Evolutionary conservation across 2,888 invertebrate genomes (phyloP).

Genomic region (Ptychoptera albimana): DNA sequence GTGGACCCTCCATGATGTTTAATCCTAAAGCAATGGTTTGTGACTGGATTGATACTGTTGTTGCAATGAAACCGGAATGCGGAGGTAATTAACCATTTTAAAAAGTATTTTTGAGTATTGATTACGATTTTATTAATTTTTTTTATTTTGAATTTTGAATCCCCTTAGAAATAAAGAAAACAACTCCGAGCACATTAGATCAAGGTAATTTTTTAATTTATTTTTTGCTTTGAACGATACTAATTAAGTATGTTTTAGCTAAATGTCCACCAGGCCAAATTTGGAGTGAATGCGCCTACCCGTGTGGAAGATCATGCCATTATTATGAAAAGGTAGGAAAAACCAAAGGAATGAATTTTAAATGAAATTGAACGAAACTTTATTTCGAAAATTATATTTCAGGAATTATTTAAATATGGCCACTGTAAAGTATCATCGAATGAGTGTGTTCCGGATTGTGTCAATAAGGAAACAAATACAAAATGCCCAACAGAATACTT

Average conservation of each 20-base stretch:
- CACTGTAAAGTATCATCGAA: slow-evolving; percentile 18
- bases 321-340: slow-evolving; percentile 35
- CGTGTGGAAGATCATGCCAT: slow-evolving; percentile 55
- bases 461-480: slow-evolving; percentile 23
- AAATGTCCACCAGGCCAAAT: slow-evolving; percentile 31
- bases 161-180: background rate
- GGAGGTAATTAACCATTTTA: slow-evolving; percentile 7
- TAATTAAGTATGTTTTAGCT: background rate
- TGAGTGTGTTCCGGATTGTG: slow-evolving; percentile 24
- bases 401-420: background rate
- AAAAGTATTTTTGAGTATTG: no score
- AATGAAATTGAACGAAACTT: no score
- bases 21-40: slow-evolving; percentile 41
- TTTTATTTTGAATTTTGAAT: no score
- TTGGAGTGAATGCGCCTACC: slow-evolving; percentile 53
- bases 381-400: no score
- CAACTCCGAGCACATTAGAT: background rate
- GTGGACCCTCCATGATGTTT: slow-evolving; percentile 41
- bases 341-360: no score
- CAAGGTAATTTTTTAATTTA: background rate
- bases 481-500: slow-evolving; percentile 41
- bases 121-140: no score
- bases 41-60: slow-evolving; percentile 40
- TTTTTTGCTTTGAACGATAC: background rate
- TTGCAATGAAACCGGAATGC: slow-evolving; percentile 39